Percentiles rank a stretch among this genome's conserved stretches.
phyloP scores from a whole-genome alignment of 2,888 invertebrate species.

The Dolichopus griseipennis region DNA sequence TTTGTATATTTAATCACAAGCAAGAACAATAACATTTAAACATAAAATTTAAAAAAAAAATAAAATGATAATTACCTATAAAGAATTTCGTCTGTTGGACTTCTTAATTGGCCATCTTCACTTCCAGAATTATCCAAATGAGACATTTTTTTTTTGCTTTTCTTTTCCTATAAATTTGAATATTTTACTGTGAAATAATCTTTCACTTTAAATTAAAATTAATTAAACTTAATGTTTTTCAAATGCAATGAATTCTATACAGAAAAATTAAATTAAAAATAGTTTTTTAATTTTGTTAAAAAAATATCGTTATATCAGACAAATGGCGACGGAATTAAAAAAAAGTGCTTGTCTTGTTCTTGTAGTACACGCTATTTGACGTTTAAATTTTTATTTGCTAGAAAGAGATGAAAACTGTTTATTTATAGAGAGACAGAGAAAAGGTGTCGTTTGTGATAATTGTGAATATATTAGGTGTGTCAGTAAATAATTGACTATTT shows the following conservation, averaged over 20 bases:
- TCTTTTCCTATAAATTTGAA: not conserved
- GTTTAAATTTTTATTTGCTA: not conserved
- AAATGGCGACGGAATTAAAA: not conserved
- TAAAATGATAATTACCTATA: conserved; percentile 39
- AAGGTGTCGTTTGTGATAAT: too few relatives aligned
- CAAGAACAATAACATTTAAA: conserved; percentile 25
- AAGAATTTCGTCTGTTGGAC: conserved; percentile 52
- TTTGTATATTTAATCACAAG: not conserved
- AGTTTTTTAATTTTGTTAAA: not conserved
- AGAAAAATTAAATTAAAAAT: not conserved
- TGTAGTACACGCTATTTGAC: not conserved
- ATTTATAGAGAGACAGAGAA: too few relatives aligned
- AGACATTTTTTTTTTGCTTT: conserved; percentile 20
- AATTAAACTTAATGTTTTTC: not conserved
- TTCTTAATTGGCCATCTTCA: conserved; percentile 78
- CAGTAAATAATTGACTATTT: too few relatives aligned
- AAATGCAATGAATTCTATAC: not conserved
- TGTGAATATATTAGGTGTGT: too few relatives aligned
- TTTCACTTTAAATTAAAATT: too few relatives aligned
- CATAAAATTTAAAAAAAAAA: conserved; percentile 13
- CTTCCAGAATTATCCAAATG: conserved; percentile 45
- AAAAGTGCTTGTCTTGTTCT: not conserved
- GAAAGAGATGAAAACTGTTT: not conserved
- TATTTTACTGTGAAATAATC: not conserved
- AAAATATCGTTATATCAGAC: not conserved